Conservation (phyloP, 2,888 invertebrate species). For the Cheilosia variabilis region DNA sequence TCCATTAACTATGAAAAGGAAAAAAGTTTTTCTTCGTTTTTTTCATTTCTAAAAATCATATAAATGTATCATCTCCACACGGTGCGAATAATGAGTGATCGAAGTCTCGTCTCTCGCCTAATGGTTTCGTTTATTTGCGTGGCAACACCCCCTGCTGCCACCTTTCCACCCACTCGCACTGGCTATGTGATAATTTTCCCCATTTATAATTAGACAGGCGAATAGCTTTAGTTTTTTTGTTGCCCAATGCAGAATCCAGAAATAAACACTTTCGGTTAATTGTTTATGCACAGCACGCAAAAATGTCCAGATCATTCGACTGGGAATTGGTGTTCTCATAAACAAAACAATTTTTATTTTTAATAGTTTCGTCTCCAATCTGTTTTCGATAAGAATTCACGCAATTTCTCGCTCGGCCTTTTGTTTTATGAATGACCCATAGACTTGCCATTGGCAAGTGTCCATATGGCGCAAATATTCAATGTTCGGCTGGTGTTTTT, state of each 20-base stretch:
- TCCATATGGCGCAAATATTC: slow-evolving; percentile 15
- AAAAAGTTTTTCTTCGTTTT: neutral
- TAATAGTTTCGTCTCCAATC: slow-evolving; percentile 9
- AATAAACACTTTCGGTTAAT: slow-evolving; percentile 47
- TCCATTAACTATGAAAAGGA: slow-evolving; percentile 35
- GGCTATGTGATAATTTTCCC: slow-evolving; percentile 16
- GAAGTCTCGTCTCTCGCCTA: slow-evolving; percentile 42
- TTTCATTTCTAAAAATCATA: slow-evolving; percentile 9
- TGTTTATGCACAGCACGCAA: slow-evolving; percentile 41
- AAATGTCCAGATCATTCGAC: slow-evolving; percentile 53
- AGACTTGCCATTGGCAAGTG: slow-evolving; percentile 31
- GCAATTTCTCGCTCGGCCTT: neutral
- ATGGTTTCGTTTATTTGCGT: slow-evolving; percentile 38
- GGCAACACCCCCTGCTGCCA: neutral
- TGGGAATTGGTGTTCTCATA: slow-evolving; percentile 38
- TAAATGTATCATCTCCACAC: slow-evolving; percentile 13
- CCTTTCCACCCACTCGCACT: neutral
- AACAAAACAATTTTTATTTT: slow-evolving; percentile 11
- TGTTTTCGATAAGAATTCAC: slow-evolving; percentile 36
- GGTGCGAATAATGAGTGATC: slow-evolving; percentile 45
- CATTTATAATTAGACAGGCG: slow-evolving; percentile 12
- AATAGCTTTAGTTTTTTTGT: slow-evolving; percentile 18
- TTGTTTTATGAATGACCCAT: slow-evolving; percentile 66
- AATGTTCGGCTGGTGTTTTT: slow-evolving; percentile 16
- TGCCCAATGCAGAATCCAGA: slow-evolving; percentile 54